Evolutionary conservation across 2,797 vertebrate genomes (phyloP).

Genomic region (Poecile montanus): DNA sequence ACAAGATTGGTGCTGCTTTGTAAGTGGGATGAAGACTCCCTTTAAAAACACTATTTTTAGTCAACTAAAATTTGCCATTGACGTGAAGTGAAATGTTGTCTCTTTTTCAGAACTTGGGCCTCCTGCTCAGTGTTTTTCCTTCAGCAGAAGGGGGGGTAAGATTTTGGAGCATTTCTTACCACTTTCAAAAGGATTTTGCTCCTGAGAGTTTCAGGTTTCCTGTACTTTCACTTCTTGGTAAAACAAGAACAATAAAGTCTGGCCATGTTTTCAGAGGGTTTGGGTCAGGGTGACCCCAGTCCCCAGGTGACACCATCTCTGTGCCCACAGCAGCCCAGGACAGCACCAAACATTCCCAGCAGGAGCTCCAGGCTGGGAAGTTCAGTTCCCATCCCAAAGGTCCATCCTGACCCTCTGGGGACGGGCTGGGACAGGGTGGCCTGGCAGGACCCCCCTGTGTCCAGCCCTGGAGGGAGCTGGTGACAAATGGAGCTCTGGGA

Average conservation of each 20-base stretch:
- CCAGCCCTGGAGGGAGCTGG: not conserved
- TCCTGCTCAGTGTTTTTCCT: not conserved
- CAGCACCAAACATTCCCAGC: not conserved
- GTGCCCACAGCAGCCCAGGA: not conserved
- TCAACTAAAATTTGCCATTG: not conserved
- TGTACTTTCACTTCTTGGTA: not conserved
- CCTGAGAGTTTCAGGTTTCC: not conserved
- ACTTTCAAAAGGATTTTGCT: not conserved
- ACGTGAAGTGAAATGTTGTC: not conserved
- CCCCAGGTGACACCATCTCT: not conserved
- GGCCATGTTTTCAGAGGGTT: accelerated
- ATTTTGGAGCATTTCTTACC: not conserved
- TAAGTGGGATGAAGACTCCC: not conserved
- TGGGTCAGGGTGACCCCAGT: not conserved
- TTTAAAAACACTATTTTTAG: slow-evolving; percentile 43
- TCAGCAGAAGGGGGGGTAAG: not conserved
- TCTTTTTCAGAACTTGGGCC: not conserved
- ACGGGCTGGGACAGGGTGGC: not conserved
- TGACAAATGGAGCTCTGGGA: not conserved
- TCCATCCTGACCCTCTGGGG: accelerated
- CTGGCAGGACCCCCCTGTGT: not conserved
- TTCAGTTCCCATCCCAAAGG: not conserved
- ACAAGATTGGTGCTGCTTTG: not conserved
- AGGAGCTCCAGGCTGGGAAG: not conserved
- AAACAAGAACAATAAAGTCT: not conserved